A percentile compares a stretch with the other conserved stretches of the same genome.
Conservation (phyloP, 1,140 invertebrate species). For the Andrena cerasifolii region DNA sequence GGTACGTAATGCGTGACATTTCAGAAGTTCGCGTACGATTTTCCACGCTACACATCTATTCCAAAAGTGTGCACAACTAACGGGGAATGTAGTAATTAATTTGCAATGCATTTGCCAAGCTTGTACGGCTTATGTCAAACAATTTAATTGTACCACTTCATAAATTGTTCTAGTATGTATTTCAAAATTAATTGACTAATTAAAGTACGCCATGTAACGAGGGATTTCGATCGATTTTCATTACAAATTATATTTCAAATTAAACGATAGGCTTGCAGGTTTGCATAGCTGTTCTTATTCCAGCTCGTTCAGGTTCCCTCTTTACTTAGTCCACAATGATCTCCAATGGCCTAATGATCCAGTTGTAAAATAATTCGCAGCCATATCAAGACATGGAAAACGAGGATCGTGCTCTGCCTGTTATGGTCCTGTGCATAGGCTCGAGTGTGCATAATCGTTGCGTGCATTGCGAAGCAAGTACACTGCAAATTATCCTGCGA, state of each 20-base stretch:
- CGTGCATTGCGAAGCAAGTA: slow-evolving; percentile 25
- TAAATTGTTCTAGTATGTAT: background rate
- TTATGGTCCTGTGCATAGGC: slow-evolving; percentile 2
- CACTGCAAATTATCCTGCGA: slow-evolving; percentile 51
- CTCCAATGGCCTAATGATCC: background rate
- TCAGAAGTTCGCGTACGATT: slow-evolving; percentile 21
- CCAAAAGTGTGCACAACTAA: background rate
- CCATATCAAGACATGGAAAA: background rate
- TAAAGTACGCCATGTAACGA: background rate
- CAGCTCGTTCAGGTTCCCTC: background rate
- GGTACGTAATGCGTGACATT: slow-evolving; percentile 46
- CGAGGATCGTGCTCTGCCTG: background rate
- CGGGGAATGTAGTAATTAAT: background rate
- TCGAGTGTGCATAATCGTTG: slow-evolving; percentile 25
- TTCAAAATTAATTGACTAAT: background rate
- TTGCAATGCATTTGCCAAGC: background rate
- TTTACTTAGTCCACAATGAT: background rate
- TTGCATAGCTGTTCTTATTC: background rate
- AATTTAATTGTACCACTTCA: background rate
- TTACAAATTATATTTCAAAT: background rate
- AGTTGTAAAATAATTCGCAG: slow-evolving; percentile 7
- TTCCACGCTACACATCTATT: background rate
- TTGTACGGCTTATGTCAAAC: no score
- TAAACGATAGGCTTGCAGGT: background rate
- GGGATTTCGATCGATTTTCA: background rate